Percentiles rank a stretch among this genome's conserved stretches.
These are phyloP conservation scores for Mus spicilegus DNA, from an alignment of 2,113 vertebrate genomes.

Conservation along the genomic window DNA sequence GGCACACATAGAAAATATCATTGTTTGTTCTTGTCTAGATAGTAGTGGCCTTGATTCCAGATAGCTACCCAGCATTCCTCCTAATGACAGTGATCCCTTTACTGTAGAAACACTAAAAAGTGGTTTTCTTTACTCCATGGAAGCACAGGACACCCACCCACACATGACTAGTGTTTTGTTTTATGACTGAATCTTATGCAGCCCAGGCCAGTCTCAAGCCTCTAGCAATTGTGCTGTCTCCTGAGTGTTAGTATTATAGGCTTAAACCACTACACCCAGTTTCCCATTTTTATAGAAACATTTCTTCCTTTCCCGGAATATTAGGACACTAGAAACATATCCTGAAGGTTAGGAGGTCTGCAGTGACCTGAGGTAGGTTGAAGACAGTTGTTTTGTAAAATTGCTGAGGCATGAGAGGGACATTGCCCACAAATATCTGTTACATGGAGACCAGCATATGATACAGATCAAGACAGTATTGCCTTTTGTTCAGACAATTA, in stretches of 20 bases:
- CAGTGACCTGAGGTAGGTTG: background rate
- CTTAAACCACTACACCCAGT: background rate
- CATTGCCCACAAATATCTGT: background rate
- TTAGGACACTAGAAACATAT: background rate
- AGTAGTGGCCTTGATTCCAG: background rate
- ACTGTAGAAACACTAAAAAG: background rate
- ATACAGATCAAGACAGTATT: background rate
- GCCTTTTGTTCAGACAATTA: conserved; percentile 18
- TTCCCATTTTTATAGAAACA: background rate
- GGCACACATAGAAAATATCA: background rate
- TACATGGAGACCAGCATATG: background rate
- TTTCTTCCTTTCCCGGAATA: background rate
- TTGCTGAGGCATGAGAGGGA: conserved; percentile 10
- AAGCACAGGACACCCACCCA: background rate
- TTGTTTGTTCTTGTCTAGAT: conserved; percentile 18
- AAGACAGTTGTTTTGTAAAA: conserved; percentile 31
- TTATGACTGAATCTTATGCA: background rate
- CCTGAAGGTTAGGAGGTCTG: background rate
- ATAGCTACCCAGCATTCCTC: background rate
- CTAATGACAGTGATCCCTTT: background rate
- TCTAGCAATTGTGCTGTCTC: background rate
- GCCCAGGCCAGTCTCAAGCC: background rate
- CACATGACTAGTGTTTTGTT: background rate
- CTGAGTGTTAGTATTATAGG: background rate
- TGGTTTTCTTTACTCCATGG: background rate